Evolutionary conservation across 2,888 invertebrate genomes (phyloP).

Genomic region (Agriopis aurantiaria): DNA sequence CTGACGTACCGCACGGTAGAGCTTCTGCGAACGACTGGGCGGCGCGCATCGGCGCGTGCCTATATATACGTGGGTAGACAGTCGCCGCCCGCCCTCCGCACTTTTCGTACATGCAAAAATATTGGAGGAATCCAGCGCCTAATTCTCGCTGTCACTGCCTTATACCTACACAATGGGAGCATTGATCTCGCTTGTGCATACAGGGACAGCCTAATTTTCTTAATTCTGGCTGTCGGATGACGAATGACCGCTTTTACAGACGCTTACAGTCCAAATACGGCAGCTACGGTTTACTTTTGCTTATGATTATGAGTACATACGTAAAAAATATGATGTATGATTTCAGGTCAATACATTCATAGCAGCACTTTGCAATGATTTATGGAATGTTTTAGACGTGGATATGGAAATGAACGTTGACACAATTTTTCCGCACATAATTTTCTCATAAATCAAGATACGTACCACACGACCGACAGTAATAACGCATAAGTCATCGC

Average conservation of each 20-base stretch:
- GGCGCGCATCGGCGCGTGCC: slow-evolving; percentile 67
- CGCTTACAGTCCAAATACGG: slow-evolving; percentile 57
- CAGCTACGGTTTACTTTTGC: slow-evolving; percentile 34
- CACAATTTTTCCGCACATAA: slow-evolving; percentile 29
- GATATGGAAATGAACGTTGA: slow-evolving; percentile 23
- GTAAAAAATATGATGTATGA: slow-evolving; percentile 7
- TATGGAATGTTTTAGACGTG: slow-evolving; percentile 30
- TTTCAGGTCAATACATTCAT: slow-evolving; percentile 27
- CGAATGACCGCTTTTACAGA: slow-evolving; percentile 59
- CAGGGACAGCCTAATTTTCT: slow-evolving; percentile 73
- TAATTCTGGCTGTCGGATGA: slow-evolving; percentile 51
- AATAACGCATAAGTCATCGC: slow-evolving; percentile 20
- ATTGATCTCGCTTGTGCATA: slow-evolving; percentile 79
- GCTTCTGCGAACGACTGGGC: slow-evolving; percentile 75
- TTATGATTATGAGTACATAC: neutral
- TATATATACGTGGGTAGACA: slow-evolving; percentile 74
- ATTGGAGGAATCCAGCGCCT: slow-evolving; percentile 81
- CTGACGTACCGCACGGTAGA: slow-evolving; percentile 58
- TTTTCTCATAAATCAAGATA: slow-evolving; percentile 28
- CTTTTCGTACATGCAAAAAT: slow-evolving; percentile 80
- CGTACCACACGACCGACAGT: slow-evolving; percentile 28
- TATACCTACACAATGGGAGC: slow-evolving; percentile 81
- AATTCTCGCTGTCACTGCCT: slow-evolving; percentile 82
- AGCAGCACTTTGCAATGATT: slow-evolving; percentile 36
- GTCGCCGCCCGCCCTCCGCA: slow-evolving; percentile 73